Evolutionary conservation across 2,113 vertebrate species (phyloP).

Genomic region (Manacus vitellinus): DNA sequence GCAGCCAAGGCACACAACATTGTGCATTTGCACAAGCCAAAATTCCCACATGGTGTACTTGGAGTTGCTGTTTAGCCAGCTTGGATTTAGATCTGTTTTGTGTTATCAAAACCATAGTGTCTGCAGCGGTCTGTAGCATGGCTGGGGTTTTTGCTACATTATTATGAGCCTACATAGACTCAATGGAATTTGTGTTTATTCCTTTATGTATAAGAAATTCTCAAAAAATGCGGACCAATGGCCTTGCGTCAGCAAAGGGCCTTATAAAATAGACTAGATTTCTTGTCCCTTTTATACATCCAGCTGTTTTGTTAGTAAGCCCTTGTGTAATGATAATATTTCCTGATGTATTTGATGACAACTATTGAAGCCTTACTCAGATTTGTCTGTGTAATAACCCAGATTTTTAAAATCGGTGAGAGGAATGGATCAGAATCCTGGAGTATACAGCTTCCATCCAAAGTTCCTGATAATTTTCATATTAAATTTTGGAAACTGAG

Average conservation of each 20-base stretch:
- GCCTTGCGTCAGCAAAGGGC: neutral
- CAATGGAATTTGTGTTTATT: neutral
- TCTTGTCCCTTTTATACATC: neutral
- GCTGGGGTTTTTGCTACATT: neutral
- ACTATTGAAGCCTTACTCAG: neutral
- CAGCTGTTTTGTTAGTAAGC: neutral
- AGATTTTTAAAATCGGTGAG: neutral
- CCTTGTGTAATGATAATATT: neutral
- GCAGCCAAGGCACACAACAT: conserved; percentile 2
- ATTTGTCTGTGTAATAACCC: neutral
- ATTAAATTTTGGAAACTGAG: neutral
- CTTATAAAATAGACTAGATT: neutral
- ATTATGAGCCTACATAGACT: neutral
- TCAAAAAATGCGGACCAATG: neutral
- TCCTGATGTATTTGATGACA: neutral
- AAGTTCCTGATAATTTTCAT: neutral
- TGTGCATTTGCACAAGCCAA: neutral
- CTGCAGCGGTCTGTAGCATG: neutral
- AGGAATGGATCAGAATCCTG: neutral
- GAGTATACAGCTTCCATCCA: neutral
- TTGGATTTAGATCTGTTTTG: conserved; percentile 20
- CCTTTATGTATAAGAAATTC: neutral
- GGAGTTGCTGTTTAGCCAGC: neutral
- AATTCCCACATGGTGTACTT: neutral
- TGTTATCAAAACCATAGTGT: neutral